phyloP scores from a whole-genome alignment of 2,113 vertebrate genomes.

The Protobothrops flavoviridis region DNA sequence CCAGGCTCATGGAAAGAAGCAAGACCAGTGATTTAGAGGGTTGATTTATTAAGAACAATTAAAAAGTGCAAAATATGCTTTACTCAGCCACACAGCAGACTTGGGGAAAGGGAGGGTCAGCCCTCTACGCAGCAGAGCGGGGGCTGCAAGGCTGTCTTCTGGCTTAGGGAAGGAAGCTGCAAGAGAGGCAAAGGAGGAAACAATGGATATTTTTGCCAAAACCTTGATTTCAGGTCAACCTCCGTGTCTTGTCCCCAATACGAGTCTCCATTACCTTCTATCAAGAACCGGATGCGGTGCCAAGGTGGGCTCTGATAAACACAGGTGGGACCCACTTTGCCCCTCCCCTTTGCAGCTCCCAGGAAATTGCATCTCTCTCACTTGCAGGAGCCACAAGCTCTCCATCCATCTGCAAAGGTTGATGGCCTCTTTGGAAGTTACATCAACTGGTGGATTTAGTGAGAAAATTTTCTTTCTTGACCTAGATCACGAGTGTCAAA shows the following conservation, averaged over 20 bases:
- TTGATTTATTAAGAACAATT: constrained; percentile 70
- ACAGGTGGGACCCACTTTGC: not conserved
- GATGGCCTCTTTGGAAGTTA: not conserved
- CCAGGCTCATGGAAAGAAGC: constrained; percentile 51
- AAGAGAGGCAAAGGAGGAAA: not conserved
- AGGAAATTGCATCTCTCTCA: not conserved
- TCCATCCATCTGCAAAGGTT: not conserved
- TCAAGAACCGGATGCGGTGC: not conserved
- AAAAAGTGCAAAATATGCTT: constrained; percentile 66
- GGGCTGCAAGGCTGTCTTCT: not conserved
- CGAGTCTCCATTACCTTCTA: not conserved
- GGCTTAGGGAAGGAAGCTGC: not conserved
- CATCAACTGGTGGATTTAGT: not conserved
- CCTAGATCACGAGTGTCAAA: not conserved
- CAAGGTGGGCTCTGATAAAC: not conserved
- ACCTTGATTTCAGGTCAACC: not conserved
- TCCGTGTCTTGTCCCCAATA: not conserved
- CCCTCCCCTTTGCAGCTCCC: not conserved
- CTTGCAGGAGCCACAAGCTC: not conserved
- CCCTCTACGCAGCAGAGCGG: not conserved
- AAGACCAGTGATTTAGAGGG: constrained; percentile 67
- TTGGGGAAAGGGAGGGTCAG: not conserved
- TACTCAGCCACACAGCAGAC: constrained; percentile 63
- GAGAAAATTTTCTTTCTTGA: not conserved
- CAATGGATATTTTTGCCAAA: not conserved